A percentile compares a stretch with the other conserved stretches of the same genome.
These are phyloP conservation scores for Drosophila guanche DNA, from an alignment of 1,140 invertebrate genomes.

Conservation along the genomic window DNA sequence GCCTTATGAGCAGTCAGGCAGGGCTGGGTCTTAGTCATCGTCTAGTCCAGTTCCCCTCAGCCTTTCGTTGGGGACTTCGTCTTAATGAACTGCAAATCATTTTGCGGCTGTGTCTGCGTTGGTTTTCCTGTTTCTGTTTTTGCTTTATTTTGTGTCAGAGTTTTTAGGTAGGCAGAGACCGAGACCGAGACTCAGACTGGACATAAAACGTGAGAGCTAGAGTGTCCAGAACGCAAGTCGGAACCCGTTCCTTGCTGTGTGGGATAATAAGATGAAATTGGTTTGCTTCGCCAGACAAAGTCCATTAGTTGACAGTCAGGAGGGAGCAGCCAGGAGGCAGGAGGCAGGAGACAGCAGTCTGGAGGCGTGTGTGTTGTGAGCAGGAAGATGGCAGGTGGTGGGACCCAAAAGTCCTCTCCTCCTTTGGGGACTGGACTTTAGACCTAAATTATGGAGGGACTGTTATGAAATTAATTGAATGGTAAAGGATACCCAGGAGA, in stretches of 20 bases:
- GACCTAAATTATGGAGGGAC: slow-evolving; percentile 16
- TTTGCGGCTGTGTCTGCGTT: slow-evolving; percentile 66
- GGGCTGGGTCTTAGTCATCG: slow-evolving; percentile 62
- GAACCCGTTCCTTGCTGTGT: slow-evolving; percentile 60
- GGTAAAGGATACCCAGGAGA: slow-evolving; percentile 1
- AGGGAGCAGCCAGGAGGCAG: slow-evolving; percentile 1
- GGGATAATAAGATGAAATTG: slow-evolving; percentile 73
- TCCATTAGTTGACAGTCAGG: slow-evolving; percentile 62
- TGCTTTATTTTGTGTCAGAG: background rate
- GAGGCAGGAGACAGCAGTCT: background rate
- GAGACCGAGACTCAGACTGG: slow-evolving; percentile 11
- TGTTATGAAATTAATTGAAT: slow-evolving; percentile 42
- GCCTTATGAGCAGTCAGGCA: background rate
- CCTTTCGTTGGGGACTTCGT: slow-evolving; percentile 38
- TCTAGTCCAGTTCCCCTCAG: slow-evolving; percentile 37
- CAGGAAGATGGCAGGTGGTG: slow-evolving; percentile 37
- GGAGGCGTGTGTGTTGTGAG: slow-evolving; percentile 12
- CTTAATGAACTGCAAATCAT: slow-evolving; percentile 80
- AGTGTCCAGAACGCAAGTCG: slow-evolving; percentile 28
- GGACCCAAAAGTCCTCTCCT: background rate
- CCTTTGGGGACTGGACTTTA: slow-evolving; percentile 33
- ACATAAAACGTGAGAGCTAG: slow-evolving; percentile 49
- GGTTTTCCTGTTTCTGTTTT: slow-evolving; percentile 37
- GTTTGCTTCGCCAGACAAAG: slow-evolving; percentile 36
- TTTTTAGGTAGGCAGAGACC: slow-evolving; percentile 21